A percentile compares a stretch with the other conserved stretches of the same genome.
Conservation (phyloP, 1,140 invertebrate species). For the Hermetia illucens region DNA sequence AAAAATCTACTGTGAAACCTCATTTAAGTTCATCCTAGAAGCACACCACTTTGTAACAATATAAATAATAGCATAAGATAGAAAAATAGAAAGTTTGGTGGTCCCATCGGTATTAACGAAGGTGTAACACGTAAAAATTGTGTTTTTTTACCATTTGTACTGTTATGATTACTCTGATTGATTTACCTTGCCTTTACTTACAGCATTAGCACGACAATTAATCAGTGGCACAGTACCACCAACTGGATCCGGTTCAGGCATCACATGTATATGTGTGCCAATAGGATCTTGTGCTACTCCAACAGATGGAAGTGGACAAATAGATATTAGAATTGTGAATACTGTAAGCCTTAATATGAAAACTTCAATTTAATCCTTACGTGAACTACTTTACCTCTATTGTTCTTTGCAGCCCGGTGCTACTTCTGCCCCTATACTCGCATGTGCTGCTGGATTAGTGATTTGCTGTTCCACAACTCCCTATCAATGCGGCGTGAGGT, state of each 20-base stretch:
- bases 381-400: constrained; percentile 2
- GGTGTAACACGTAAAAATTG: too few relatives aligned
- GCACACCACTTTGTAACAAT: too few relatives aligned
- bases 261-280: constrained; percentile 23
- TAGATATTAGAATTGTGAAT: constrained; percentile 46
- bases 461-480: constrained; percentile 21
- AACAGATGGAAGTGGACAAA: constrained; percentile 33
- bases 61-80: too few relatives aligned
- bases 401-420: neutral
- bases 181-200: too few relatives aligned
- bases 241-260: constrained; percentile 7
- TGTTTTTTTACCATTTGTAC: too few relatives aligned
- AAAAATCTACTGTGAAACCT: too few relatives aligned
- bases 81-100: too few relatives aligned
- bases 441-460: constrained; percentile 18
- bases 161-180: too few relatives aligned
- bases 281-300: constrained; percentile 21
- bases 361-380: neutral
- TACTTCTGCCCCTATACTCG: constrained; percentile 8
- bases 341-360: constrained; percentile 10
- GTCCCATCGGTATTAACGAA: too few relatives aligned
- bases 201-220: constrained; percentile 20
- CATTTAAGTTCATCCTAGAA: too few relatives aligned
- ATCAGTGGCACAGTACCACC: constrained; percentile 17
- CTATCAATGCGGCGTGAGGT: constrained; percentile 23